Percentiles rank a stretch among this genome's conserved stretches.
phyloP scores from a whole-genome alignment of 2,888 invertebrate genomes.

The Archips crataeganus region DNA sequence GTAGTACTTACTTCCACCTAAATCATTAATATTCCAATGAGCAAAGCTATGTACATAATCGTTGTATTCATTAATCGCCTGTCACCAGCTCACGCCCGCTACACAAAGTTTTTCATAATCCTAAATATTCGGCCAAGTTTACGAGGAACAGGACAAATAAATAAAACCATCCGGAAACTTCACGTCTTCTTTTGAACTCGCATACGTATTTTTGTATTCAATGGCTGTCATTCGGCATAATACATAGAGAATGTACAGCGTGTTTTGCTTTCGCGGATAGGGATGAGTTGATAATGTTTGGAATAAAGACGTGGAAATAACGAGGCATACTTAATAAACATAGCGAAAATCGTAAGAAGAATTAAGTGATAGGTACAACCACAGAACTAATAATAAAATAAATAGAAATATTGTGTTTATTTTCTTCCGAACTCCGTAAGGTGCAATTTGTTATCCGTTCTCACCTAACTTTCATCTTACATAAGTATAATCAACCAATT shows the following conservation, averaged over 20 bases:
- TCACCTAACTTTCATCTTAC: too few species aligned
- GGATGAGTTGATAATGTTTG: background rate
- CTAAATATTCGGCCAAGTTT: slow-evolving; percentile 23
- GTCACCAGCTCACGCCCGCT: background rate
- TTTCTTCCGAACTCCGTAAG: too few species aligned
- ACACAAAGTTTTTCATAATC: slow-evolving; percentile 4
- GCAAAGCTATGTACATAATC: background rate
- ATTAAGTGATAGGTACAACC: too few species aligned
- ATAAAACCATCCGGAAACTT: slow-evolving; percentile 34
- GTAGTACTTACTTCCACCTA: background rate
- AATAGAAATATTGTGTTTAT: too few species aligned
- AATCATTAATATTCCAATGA: background rate
- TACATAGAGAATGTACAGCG: slow-evolving; percentile 8
- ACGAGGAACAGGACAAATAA: slow-evolving; percentile 34
- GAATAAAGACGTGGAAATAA: background rate
- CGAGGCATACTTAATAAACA: background rate
- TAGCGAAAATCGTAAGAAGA: too few species aligned
- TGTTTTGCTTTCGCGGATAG: slow-evolving; percentile 15
- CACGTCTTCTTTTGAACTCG: slow-evolving; percentile 33
- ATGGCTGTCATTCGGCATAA: slow-evolving; percentile 41
- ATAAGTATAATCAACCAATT: too few species aligned
- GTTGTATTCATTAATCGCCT: slow-evolving; percentile 10
- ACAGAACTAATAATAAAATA: too few species aligned
- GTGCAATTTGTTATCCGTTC: too few species aligned
- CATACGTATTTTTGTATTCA: slow-evolving; percentile 45